Evolutionary conservation across 2,797 vertebrate species (phyloP).

Genomic region (Rhyacichthys aspro): DNA sequence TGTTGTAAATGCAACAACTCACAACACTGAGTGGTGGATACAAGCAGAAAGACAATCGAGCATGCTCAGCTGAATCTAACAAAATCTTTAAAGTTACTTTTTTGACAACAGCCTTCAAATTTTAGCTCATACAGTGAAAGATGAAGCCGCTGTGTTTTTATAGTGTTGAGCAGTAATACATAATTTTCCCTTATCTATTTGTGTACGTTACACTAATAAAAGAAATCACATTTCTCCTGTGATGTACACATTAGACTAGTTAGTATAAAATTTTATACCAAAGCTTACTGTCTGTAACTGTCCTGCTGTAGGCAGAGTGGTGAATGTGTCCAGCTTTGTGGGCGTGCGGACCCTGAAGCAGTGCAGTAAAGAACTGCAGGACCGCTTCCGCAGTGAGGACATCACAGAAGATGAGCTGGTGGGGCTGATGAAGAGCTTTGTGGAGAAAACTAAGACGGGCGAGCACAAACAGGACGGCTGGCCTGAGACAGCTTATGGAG

Average conservation of each 20-base stretch:
- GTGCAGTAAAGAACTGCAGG: conserved; percentile 85
- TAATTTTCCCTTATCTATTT: too few species aligned
- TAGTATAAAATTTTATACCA: too few species aligned
- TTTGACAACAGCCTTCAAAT: too few species aligned
- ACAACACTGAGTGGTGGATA: too few species aligned
- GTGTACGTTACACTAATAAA: too few species aligned
- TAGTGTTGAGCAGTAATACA: too few species aligned
- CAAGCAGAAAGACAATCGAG: too few species aligned
- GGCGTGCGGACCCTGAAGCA: conserved; percentile 66
- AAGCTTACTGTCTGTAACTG: conserved; percentile 7
- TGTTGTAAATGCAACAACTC: too few species aligned
- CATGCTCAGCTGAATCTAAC: too few species aligned
- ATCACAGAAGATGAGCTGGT: conserved; percentile 90
- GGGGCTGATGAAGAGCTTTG: conserved; percentile 87
- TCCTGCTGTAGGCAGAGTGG: conserved; percentile 83
- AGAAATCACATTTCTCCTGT: background rate
- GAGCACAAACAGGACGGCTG: conserved; percentile 86
- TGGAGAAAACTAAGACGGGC: conserved; percentile 78
- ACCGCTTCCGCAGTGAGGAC: conserved; percentile 83
- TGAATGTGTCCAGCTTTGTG: conserved; percentile 88
- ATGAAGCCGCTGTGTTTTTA: too few species aligned
- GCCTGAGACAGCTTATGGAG: conserved; percentile 86
- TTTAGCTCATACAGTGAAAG: too few species aligned
- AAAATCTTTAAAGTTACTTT: too few species aligned
- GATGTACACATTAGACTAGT: background rate